Base-by-base conservation (phyloP, 2,797 vertebrate genomes). In the Diglossa cyanea region DNA sequence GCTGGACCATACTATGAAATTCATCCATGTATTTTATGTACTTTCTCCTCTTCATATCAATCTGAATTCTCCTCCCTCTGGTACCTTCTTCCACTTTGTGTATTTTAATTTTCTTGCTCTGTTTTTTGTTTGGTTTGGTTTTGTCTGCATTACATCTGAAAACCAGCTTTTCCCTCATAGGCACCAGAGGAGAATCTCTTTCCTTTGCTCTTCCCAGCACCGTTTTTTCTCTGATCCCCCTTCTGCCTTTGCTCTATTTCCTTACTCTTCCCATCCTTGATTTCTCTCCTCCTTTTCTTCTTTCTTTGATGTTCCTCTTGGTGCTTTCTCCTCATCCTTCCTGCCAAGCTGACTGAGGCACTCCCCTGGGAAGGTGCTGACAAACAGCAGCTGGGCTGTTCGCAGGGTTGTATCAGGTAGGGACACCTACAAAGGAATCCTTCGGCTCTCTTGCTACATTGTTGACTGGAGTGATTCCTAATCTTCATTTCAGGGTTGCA, bases 251-350 rank as follows among this genome's bases (percentile, higher is more conserved):
- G 57, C 61, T 91, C 67, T 63, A 54, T 88, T 94, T 82, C 33
- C 72, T 83, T 54, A 30, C 45, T 75, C 58, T 87, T 78, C 76
- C 66, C 51, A 81, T 42, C 57, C 75, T 74, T 87, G 21, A 73
- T 84, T 95, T 85, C 50, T 78, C 54, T 63, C 44, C 53, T 92
- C 62, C 25, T 68, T 66, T 63, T 76, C 31, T 71, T 73, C 48
- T 62, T 85, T 62, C 75, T 78, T 86, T 93, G 55, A 45, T 63
- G 50, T 65, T 93, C 47, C 40, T 61, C 76, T 71, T 54, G 40
- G 75, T 88, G 45, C 73, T 82, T 91, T 92, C 87, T 91, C n/a
- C 81, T 89, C 73, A 87, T 55, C 55, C 71, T 79, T 84, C 79
- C 72, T 80, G 86, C 33, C 70, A 94, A 74, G 79, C 54, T 68